Evolutionary conservation across 2,888 invertebrate genomes (phyloP).

Genomic region (Luperina testacea): DNA sequence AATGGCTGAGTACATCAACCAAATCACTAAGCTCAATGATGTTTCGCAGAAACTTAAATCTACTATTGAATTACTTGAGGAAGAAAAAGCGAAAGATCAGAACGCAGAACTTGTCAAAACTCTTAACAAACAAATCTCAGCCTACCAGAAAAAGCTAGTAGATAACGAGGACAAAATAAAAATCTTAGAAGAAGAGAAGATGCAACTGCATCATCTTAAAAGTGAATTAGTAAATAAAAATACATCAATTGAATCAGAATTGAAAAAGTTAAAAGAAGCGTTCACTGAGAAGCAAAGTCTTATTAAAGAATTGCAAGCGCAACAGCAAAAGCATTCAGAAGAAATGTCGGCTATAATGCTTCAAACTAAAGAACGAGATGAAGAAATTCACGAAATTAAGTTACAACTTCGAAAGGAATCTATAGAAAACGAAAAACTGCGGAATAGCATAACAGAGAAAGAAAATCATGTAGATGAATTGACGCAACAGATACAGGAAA

Average conservation of each 20-base stretch:
- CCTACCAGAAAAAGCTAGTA: slow-evolving; percentile 82
- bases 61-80: slow-evolving; percentile 86
- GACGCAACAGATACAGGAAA: slow-evolving; percentile 85
- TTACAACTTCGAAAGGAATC: slow-evolving; percentile 90
- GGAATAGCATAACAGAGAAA: slow-evolving; percentile 89
- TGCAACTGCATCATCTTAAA: slow-evolving; percentile 80
- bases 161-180: slow-evolving; percentile 84
- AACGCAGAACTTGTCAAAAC: slow-evolving; percentile 88
- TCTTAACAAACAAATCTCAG: slow-evolving; percentile 88
- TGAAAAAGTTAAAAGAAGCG: slow-evolving; percentile 83
- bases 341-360: slow-evolving; percentile 84
- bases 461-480: slow-evolving; percentile 86
- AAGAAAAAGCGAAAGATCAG: slow-evolving; percentile 87
- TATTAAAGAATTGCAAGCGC: slow-evolving; percentile 85
- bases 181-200: slow-evolving; percentile 85
- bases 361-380: slow-evolving; percentile 89
- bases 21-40: slow-evolving; percentile 89
- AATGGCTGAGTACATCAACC: slow-evolving; percentile 86
- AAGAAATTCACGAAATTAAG: slow-evolving; percentile 89
- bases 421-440: slow-evolving; percentile 91
- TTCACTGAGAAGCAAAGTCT: slow-evolving; percentile 84
- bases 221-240: slow-evolving; percentile 78
- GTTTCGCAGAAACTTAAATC: slow-evolving; percentile 87
- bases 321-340: slow-evolving; percentile 86
- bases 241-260: slow-evolving; percentile 77